A percentile compares a stretch with the other conserved stretches of the same genome.
Conservation (phyloP, 2,888 invertebrate species). For the Heliconius hortense region DNA sequence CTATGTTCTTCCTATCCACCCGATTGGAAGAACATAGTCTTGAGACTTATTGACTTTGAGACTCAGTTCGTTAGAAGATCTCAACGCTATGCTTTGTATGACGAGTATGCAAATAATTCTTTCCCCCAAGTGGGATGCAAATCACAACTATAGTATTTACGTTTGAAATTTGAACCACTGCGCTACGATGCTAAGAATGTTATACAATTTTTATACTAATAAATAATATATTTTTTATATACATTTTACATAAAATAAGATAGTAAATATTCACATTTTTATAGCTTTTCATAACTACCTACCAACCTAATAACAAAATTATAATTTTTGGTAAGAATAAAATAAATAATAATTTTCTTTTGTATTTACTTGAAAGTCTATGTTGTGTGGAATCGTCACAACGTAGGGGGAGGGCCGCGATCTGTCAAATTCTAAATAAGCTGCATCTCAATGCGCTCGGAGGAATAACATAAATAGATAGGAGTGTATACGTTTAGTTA, state of each 20-base stretch:
- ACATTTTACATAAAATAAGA: too few relatives aligned
- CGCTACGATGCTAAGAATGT: not conserved
- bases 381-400: constrained; percentile 49
- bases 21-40: too few relatives aligned
- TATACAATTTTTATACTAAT: too few relatives aligned
- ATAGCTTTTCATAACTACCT: too few relatives aligned
- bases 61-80: too few relatives aligned
- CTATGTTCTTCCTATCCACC: too few relatives aligned
- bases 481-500: not conserved
- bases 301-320: too few relatives aligned
- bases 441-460: constrained; percentile 33
- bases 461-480: constrained; percentile 22
- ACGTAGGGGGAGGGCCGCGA: constrained; percentile 50
- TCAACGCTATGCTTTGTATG: too few relatives aligned
- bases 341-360: constrained; percentile 39
- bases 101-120: too few relatives aligned
- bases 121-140: not conserved
- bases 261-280: not conserved
- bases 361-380: constrained; percentile 29
- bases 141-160: not conserved
- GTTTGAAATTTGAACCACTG: not conserved
- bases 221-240: too few relatives aligned
- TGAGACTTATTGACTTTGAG: too few relatives aligned
- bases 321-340: too few relatives aligned
- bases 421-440: constrained; percentile 47